A percentile compares a stretch with the other conserved stretches of the same genome.
Evolutionary conservation across 2,113 vertebrate species (phyloP).

Genomic region (Thalassarche chlororhynchos): DNA sequence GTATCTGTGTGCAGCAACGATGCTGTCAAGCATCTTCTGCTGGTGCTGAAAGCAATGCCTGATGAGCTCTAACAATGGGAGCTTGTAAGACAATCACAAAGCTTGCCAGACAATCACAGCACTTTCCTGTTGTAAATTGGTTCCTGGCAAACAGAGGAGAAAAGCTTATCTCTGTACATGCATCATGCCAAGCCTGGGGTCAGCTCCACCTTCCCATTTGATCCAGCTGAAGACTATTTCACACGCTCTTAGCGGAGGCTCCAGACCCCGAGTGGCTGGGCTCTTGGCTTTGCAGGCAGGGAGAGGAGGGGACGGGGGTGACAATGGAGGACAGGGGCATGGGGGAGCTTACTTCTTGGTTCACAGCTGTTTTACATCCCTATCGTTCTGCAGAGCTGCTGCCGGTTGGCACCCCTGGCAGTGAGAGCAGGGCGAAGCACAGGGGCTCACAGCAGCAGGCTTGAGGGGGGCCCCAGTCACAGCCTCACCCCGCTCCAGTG

Average conservation of each 20-base stretch:
- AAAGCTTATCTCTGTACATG: background rate
- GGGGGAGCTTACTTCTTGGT: accelerated
- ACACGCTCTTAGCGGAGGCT: background rate
- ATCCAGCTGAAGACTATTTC: background rate
- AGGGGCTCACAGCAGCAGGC: accelerated
- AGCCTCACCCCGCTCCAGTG: accelerated
- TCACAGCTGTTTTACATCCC: background rate
- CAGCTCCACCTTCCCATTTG: background rate
- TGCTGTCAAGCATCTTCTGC: background rate
- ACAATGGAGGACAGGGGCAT: background rate
- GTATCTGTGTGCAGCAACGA: background rate
- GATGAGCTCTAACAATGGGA: background rate
- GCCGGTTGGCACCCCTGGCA: background rate
- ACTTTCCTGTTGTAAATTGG: background rate
- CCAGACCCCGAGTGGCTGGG: background rate
- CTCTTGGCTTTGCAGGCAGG: background rate
- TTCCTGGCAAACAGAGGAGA: background rate
- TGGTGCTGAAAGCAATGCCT: background rate
- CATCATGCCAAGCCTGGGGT: background rate
- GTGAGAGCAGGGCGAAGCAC: background rate
- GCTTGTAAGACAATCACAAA: too few species aligned
- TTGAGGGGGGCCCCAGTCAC: background rate
- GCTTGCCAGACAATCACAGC: background rate
- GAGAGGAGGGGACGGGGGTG: background rate
- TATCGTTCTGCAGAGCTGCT: background rate